Evolutionary conservation across 2,888 invertebrate genomes (phyloP).

Genomic region (Trissolcus japonicus): DNA sequence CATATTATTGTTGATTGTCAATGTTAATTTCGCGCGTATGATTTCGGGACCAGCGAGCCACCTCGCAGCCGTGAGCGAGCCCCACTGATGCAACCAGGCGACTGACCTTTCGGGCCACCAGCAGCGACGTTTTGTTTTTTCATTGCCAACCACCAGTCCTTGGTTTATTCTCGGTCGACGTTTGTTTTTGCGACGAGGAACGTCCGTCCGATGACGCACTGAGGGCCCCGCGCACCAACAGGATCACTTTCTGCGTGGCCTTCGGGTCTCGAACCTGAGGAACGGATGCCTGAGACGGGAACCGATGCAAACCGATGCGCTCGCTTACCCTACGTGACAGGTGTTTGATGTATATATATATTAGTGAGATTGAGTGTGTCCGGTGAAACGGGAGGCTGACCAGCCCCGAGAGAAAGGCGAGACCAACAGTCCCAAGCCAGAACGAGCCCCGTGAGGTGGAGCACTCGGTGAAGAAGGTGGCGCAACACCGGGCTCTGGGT

Average conservation of each 20-base stretch:
- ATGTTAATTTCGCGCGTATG: slow-evolving; percentile 64
- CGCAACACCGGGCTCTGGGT: slow-evolving; percentile 35
- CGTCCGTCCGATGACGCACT: neutral
- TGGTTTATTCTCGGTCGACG: too few relatives aligned
- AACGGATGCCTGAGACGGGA: slow-evolving; percentile 9
- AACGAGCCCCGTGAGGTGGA: slow-evolving; percentile 60
- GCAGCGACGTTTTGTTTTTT: too few relatives aligned
- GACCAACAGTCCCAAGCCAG: slow-evolving; percentile 25
- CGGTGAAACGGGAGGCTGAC: slow-evolving; percentile 11
- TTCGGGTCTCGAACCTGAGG: neutral
- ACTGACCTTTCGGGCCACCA: too few relatives aligned
- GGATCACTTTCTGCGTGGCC: too few relatives aligned
- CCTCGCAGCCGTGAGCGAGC: slow-evolving; percentile 26
- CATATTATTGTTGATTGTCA: slow-evolving; percentile 68
- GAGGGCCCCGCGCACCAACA: too few relatives aligned
- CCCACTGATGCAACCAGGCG: neutral
- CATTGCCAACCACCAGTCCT: too few relatives aligned
- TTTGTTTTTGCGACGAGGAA: neutral
- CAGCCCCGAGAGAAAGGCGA: slow-evolving; percentile 17
- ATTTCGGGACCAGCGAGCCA: slow-evolving; percentile 21
- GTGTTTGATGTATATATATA: slow-evolving; percentile 50
- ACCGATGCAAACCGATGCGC: slow-evolving; percentile 26
- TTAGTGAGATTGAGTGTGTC: slow-evolving; percentile 37
- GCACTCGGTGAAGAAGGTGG: slow-evolving; percentile 59
- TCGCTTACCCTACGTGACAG: slow-evolving; percentile 52